Evolutionary conservation across 2,888 invertebrate species (phyloP), one percentile per base, ranked within the genome.

Genomic region (Smittia aterrima): DNA sequence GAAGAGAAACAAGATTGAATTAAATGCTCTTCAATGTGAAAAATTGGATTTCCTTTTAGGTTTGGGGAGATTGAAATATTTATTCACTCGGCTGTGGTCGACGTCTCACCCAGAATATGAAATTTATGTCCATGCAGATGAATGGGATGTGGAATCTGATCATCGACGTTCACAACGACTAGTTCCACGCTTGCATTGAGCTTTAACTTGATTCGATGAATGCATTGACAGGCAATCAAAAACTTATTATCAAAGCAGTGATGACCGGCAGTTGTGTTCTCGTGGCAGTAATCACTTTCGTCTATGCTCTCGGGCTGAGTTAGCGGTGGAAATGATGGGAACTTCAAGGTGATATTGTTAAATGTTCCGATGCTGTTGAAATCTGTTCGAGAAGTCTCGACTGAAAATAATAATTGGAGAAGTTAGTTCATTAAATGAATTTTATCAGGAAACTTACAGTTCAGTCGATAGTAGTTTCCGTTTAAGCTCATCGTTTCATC

Each of bases 291-390:
- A 70, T 79, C 73, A 24, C 77, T 77, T 74, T 80, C 79, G 75
- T 80, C 78, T 75, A 82, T 79, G 75, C 79, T 77, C 41, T 76
- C 76, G 7, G 77, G 78, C 79, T 94, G 93, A 1, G 92, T 91
- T 75, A 94, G 84, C 53, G 92, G 84, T 0, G 94, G 93, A 0
- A 91, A 90, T 1, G 90, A 86, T 0, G 94, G 93, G 79, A 89
- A 90, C 38, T 87, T 87, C 80, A 93, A 90, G 6, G 91, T 89
- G 20, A 91, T 87, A 72, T 92, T 90, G 80, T 92, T 91, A 18
- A 87, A 87, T 77, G 86, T 87, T 62, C 85, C 88, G 6, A 79
- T 77, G n/a, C 79, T 74, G 0, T 77, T 79, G n/a, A 77, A 4
- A 74, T 79, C 78, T 0, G 64, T 64, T n/a, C 75, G 66, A 0